These are phyloP conservation scores for Aspidoscelis tigris DNA, from an alignment of 2,113 vertebrate genomes.

Conservation along the genomic window DNA sequence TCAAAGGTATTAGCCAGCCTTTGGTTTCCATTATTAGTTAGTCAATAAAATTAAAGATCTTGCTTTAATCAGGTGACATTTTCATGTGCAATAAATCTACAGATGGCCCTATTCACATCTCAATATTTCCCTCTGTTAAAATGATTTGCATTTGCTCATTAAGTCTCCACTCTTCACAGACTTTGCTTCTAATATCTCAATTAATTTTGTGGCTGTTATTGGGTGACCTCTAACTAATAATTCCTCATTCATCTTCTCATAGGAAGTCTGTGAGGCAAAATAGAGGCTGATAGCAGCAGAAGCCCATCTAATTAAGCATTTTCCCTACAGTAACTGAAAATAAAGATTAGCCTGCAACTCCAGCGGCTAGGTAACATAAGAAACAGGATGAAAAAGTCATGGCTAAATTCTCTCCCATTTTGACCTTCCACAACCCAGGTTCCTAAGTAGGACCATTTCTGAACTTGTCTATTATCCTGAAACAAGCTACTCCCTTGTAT, in stretches of 20 bases:
- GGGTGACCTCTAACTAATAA: not conserved
- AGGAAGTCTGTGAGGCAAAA: not conserved
- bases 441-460: no score
- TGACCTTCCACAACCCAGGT: no score
- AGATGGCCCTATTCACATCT: not conserved
- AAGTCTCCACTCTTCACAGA: not conserved
- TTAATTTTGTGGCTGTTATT: conserved; percentile 10
- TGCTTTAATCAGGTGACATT: not conserved
- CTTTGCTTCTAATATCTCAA: not conserved
- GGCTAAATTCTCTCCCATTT: no score
- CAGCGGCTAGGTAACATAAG: no score
- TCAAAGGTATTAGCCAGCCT: not conserved
- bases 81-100: conserved; percentile 10
- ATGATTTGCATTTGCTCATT: conserved; percentile 2
- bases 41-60: not conserved
- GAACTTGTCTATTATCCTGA: no score
- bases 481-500: no score
- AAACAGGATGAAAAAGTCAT: no score
- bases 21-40: conserved; percentile 6
- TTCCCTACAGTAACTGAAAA: no score
- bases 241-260: not conserved
- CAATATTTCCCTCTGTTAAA: not conserved
- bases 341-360: no score
- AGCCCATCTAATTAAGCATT: no score
- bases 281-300: not conserved